phyloP scores from a whole-genome alignment of 2,888 invertebrate genomes.

The Pseudoips prasinana region DNA sequence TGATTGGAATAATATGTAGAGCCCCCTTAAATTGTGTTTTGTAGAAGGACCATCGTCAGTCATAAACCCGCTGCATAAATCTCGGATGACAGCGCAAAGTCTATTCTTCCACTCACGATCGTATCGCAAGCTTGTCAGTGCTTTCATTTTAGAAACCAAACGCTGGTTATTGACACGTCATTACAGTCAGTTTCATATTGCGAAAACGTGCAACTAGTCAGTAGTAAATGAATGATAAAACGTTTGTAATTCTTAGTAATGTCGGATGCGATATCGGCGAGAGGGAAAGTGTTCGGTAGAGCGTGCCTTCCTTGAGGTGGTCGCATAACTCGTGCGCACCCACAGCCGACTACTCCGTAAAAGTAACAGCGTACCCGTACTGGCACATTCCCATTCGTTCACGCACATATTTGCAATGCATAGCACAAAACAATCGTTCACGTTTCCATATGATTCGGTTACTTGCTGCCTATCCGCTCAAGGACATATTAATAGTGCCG shows the following conservation, averaged over 20 bases:
- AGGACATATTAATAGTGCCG: conserved; percentile 72
- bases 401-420: conserved; percentile 38
- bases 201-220: conserved; percentile 39
- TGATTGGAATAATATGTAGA: too few species aligned
- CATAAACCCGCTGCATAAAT: too few species aligned
- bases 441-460: conserved; percentile 37
- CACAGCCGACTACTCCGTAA: conserved; percentile 41
- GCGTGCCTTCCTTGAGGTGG: conserved; percentile 56
- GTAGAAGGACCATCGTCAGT: too few species aligned
- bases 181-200: conserved; percentile 35
- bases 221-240: conserved; percentile 43
- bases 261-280: conserved; percentile 57
- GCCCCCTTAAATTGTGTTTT: too few species aligned
- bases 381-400: conserved; percentile 43
- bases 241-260: conserved; percentile 49
- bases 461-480: conserved; percentile 53
- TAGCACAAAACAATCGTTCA: conserved; percentile 27
- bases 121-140: conserved; percentile 40
- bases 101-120: conserved; percentile 31
- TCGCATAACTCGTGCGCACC: conserved; percentile 38
- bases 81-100: too few species aligned
- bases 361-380: conserved; percentile 46
- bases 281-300: conserved; percentile 73
- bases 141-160: conserved; percentile 59
- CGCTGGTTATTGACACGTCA: conserved; percentile 36